Percentiles rank a stretch among this genome's conserved stretches.
Conservation (phyloP, 2,797 vertebrate species). For the Amniataba percoides region DNA sequence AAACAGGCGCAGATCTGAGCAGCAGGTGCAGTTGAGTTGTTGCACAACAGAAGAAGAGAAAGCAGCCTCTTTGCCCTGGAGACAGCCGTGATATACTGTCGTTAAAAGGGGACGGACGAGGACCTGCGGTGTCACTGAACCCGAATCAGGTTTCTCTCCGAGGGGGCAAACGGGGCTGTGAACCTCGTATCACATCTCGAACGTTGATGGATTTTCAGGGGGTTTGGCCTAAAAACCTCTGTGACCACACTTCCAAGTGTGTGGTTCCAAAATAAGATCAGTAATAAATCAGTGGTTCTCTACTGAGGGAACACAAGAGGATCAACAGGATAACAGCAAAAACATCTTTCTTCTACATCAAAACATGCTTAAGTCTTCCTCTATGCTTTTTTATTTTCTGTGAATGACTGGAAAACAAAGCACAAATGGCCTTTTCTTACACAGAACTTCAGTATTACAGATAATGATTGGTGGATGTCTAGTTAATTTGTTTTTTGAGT, state of each 20-base stretch:
- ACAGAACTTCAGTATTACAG: background rate
- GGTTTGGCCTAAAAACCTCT: background rate
- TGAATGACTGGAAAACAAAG: background rate
- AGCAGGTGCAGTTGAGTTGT: constrained; percentile 8
- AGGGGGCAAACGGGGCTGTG: background rate
- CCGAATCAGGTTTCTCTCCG: constrained; percentile 10
- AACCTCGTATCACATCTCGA: background rate
- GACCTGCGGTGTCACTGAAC: background rate
- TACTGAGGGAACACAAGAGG: background rate
- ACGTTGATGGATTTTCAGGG: background rate
- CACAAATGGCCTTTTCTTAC: background rate
- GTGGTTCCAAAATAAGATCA: background rate
- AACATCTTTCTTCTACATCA: background rate
- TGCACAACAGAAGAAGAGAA: constrained; percentile 24
- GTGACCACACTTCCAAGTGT: background rate
- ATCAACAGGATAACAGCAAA: constrained; percentile 11
- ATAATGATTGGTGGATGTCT: constrained; percentile 4
- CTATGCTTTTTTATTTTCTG: background rate
- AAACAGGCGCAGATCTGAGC: constrained; percentile 27
- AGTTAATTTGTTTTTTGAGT: too few relatives aligned
- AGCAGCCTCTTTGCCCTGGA: background rate
- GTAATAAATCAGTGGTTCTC: background rate
- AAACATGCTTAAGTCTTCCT: background rate
- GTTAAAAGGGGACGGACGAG: constrained; percentile 5
- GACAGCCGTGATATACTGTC: constrained; percentile 6